A percentile compares a stretch with the other conserved stretches of the same genome.
Evolutionary conservation across 2,797 vertebrate species (phyloP).

Genomic region (Euphonia xanthogaster): DNA sequence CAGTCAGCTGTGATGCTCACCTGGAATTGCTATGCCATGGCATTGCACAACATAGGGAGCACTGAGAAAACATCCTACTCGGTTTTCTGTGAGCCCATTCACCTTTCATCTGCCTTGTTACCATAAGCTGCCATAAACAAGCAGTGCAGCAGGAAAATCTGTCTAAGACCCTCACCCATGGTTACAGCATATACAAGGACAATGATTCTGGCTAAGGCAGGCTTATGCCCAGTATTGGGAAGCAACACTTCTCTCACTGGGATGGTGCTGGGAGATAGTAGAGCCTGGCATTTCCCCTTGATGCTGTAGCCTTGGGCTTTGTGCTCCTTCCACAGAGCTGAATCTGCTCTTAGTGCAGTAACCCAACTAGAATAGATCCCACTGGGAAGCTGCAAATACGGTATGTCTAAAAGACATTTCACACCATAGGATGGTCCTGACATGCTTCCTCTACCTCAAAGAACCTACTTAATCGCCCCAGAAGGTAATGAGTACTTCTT

Average conservation of each 20-base stretch:
- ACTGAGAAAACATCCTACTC: not conserved
- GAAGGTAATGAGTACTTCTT: not conserved
- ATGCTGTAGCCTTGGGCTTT: not conserved
- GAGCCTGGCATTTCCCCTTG: not conserved
- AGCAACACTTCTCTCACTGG: not conserved
- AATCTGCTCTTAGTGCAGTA: not conserved
- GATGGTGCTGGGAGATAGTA: not conserved
- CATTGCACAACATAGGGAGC: not conserved
- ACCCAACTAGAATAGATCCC: not conserved
- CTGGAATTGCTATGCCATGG: not conserved
- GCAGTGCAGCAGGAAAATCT: not conserved
- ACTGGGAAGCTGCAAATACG: not conserved
- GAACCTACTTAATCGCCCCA: not conserved
- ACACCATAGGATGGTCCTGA: not conserved
- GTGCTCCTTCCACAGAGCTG: not conserved
- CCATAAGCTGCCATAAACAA: not conserved
- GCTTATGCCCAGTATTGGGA: not conserved
- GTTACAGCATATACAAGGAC: not conserved
- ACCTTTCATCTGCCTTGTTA: not conserved
- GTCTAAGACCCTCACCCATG: not conserved
- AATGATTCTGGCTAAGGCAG: not conserved
- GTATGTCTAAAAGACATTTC: not conserved
- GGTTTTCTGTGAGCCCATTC: not conserved
- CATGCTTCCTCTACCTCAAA: not conserved
- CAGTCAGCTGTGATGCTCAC: not conserved